Percentiles rank a stretch among this genome's conserved stretches.
phyloP scores from a whole-genome alignment of 2,888 invertebrate species.

The Calameuta filiformis region DNA sequence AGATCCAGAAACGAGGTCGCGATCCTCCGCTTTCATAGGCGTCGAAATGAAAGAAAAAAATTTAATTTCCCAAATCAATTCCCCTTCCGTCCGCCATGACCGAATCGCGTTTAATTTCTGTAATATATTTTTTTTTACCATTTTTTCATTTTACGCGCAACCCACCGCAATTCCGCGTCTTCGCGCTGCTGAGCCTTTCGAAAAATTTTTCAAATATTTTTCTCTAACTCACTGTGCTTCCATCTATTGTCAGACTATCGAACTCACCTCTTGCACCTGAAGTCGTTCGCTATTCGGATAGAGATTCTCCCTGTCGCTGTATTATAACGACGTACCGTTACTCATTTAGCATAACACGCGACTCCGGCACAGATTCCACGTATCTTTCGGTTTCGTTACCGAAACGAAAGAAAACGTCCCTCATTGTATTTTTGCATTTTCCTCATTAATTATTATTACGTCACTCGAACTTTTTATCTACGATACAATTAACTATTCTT shows the following conservation, averaged over 20 bases:
- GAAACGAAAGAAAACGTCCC: background rate
- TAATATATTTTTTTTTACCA: no score
- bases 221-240: background rate
- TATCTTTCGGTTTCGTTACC: background rate
- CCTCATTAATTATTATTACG: background rate
- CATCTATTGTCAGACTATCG: background rate
- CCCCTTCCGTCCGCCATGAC: background rate
- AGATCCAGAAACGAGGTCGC: background rate
- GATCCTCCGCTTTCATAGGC: background rate
- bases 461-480: background rate
- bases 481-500: background rate
- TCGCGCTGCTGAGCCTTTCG: background rate
- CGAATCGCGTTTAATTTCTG: background rate
- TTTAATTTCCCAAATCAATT: background rate
- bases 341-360: slow-evolving; percentile 36
- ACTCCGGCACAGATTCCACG: background rate
- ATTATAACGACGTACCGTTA: slow-evolving; percentile 31
- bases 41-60: background rate
- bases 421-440: background rate
- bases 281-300: background rate
- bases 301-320: slow-evolving; percentile 9
- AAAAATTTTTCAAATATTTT: background rate
- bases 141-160: no score
- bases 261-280: background rate
- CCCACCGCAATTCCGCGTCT: background rate